These are phyloP conservation scores for Cisticola juncidis DNA, from an alignment of 2,113 vertebrate species.

Conservation along the genomic window DNA sequence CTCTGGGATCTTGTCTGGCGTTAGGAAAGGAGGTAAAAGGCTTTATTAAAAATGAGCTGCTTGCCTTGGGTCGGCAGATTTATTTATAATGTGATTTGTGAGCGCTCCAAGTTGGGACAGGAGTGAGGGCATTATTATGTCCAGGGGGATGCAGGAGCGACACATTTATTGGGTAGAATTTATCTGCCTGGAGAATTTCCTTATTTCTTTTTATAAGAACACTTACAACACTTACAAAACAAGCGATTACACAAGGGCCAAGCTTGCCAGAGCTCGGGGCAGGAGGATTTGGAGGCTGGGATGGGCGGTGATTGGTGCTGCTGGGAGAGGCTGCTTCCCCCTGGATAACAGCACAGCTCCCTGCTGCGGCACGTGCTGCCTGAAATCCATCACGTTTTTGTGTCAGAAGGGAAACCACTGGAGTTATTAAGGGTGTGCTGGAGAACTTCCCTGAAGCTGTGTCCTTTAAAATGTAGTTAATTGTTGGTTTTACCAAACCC, in stretches of 20 bases:
- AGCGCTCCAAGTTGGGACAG: not conserved
- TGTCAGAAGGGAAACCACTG: not conserved
- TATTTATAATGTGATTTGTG: not conserved
- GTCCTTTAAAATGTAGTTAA: not conserved
- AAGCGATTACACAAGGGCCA: not conserved
- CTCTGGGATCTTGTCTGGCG: rapidly evolving
- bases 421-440: not conserved
- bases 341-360: not conserved
- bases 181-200: not conserved
- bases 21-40: constrained; percentile 60
- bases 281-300: not conserved
- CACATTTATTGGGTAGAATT: constrained; percentile 41
- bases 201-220: not conserved
- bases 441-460: not conserved
- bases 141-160: not conserved
- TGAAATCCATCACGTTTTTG: not conserved
- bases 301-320: not conserved
- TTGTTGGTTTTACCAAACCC: not conserved
- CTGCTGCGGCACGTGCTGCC: not conserved
- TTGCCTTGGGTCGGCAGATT: not conserved
- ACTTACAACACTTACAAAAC: not conserved
- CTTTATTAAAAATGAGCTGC: not conserved
- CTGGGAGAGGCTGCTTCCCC: not conserved
- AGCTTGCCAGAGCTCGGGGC: not conserved
- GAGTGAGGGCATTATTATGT: constrained; percentile 30